Conservation (phyloP, 2,888 invertebrate species). For the Strigamia transsilvanica region DNA sequence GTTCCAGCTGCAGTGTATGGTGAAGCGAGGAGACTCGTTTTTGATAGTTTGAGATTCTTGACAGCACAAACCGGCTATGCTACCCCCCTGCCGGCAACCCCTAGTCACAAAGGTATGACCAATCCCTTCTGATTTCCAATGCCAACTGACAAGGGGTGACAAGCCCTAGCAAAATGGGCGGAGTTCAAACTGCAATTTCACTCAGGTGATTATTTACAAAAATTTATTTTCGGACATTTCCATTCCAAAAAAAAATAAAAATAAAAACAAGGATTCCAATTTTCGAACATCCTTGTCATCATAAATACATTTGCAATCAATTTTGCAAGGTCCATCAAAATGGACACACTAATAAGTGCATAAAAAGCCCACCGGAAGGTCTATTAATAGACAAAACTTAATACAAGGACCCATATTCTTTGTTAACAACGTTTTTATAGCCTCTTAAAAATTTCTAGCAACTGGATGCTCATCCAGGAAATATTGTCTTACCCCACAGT, state of each 20-base stretch:
- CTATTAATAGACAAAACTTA: too few relatives aligned
- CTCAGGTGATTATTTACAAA: slow-evolving; percentile 22
- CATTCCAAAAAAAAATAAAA: too few relatives aligned
- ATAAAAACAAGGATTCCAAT: too few relatives aligned
- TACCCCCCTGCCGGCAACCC: slow-evolving; percentile 44
- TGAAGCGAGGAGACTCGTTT: slow-evolving; percentile 4
- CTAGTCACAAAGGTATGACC: slow-evolving; percentile 49
- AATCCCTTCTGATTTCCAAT: slow-evolving; percentile 48
- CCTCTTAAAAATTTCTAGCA: neutral
- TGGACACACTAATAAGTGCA: too few relatives aligned
- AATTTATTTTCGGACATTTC: neutral
- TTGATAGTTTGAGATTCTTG: slow-evolving; percentile 48
- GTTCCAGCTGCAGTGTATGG: neutral
- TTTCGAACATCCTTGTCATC: too few relatives aligned
- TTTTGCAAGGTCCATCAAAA: too few relatives aligned
- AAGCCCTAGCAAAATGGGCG: slow-evolving; percentile 38
- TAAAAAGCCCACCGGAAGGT: too few relatives aligned
- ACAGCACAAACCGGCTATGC: slow-evolving; percentile 35
- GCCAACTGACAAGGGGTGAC: slow-evolving; percentile 49
- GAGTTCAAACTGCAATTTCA: slow-evolving; percentile 45
- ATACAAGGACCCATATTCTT: neutral
- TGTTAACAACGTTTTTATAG: neutral
- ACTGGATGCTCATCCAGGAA: slow-evolving; percentile 26
- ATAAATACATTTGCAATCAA: too few relatives aligned
- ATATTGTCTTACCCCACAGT: neutral